phyloP scores from a whole-genome alignment of 2,888 invertebrate genomes.

The Lasioglossum vierecki region DNA sequence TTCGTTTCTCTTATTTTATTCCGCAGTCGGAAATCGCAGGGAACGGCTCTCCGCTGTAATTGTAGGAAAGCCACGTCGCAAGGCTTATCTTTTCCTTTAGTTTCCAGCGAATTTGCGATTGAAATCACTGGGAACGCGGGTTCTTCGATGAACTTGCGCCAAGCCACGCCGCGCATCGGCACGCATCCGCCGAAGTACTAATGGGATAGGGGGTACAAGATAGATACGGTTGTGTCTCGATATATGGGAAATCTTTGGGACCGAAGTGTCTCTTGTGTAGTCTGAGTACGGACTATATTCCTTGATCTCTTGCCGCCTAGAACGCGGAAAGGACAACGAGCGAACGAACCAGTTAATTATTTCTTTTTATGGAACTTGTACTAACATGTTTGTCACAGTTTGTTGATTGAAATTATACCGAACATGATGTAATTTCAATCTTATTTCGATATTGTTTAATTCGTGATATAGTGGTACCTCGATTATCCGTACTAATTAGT shows the following conservation, averaged over 20 bases:
- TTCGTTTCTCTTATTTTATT: conserved; percentile 29
- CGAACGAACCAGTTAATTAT: too few species aligned
- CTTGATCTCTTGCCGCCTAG: too few species aligned
- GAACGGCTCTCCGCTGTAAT: conserved; percentile 10
- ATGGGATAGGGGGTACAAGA: background rate
- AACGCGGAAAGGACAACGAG: too few species aligned
- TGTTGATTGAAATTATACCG: too few species aligned
- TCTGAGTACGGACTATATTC: too few species aligned
- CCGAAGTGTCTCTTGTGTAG: background rate
- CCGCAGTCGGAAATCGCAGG: conserved; percentile 29
- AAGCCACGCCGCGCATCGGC: background rate
- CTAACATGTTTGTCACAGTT: too few species aligned
- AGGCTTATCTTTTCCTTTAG: conserved; percentile 31
- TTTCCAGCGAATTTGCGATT: conserved; percentile 42
- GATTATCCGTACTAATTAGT: too few species aligned
- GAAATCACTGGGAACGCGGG: background rate
- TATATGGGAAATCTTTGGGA: background rate
- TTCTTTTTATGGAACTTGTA: too few species aligned
- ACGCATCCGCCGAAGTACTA: background rate
- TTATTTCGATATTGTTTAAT: too few species aligned
- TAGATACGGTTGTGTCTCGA: background rate
- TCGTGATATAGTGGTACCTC: too few species aligned
- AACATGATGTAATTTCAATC: too few species aligned
- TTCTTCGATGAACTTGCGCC: background rate
- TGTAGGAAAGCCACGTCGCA: background rate